These are phyloP conservation scores for Caenorhabditis sp. DNA, from an alignment of 2,888 invertebrate genomes.

Conservation along the genomic window DNA sequence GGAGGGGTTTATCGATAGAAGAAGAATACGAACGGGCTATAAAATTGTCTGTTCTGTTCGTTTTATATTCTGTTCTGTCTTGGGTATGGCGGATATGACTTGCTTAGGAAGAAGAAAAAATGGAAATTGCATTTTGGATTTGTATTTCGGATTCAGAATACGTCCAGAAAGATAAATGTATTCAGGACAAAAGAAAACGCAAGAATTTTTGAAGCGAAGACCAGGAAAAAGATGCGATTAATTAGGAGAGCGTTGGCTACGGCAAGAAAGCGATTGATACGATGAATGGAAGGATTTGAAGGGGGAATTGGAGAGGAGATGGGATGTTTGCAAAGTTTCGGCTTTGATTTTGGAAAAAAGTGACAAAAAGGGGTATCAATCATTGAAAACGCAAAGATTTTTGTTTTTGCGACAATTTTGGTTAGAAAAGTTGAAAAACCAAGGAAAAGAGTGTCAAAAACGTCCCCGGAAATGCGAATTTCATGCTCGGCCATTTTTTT, in stretches of 20 bases:
- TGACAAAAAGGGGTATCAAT: constrained; percentile 45
- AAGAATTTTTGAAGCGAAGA: constrained; percentile 21
- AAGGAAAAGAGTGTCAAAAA: neutral
- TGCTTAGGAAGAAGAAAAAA: too few relatives aligned
- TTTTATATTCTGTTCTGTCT: neutral
- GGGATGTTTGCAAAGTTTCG: constrained; percentile 29
- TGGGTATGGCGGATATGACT: neutral
- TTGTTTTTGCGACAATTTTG: neutral
- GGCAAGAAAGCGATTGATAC: too few relatives aligned
- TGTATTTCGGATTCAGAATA: neutral
- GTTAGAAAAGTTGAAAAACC: neutral
- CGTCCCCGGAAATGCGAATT: neutral
- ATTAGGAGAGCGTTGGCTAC: too few relatives aligned
- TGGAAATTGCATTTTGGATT: constrained; percentile 1
- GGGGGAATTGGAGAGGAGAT: constrained; percentile 1
- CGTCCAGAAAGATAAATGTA: constrained; percentile 36
- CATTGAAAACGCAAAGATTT: constrained; percentile 20
- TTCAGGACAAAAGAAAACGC: constrained; percentile 39
- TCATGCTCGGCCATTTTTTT: constrained; percentile 44
- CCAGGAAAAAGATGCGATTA: constrained; percentile 43
- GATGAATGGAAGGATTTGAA: constrained; percentile 9
- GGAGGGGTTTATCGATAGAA: constrained; percentile 13
- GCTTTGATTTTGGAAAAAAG: neutral
- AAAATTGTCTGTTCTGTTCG: neutral
- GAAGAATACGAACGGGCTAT: constrained; percentile 8